Evolutionary conservation across 2,888 invertebrate species (phyloP).

Genomic region (Eupithecia inturbata): DNA sequence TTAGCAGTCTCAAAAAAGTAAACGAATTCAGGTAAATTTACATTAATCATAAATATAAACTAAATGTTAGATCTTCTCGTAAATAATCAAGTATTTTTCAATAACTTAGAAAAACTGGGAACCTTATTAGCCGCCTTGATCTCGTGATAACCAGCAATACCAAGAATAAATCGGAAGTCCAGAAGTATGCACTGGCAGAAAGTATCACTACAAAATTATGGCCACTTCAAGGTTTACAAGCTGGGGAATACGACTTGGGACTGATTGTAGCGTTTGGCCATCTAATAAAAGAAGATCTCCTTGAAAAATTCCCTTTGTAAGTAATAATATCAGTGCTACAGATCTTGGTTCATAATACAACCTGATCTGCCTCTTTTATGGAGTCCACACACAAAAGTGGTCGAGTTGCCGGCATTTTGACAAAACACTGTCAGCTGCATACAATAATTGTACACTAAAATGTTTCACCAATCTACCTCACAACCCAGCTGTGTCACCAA

Average conservation of each 20-base stretch:
- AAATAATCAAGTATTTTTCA: slow-evolving; percentile 4
- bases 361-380: background rate
- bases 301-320: slow-evolving; percentile 92
- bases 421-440: background rate
- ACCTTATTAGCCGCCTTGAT: slow-evolving; percentile 83
- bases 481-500: background rate
- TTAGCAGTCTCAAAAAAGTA: slow-evolving; percentile 88
- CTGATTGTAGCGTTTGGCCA: slow-evolving; percentile 97
- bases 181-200: slow-evolving; percentile 86
- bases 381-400: background rate
- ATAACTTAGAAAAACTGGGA: slow-evolving; percentile 79
- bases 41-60: background rate
- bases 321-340: slow-evolving; percentile 55
- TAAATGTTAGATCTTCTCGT: background rate
- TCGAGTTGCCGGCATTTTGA: background rate
- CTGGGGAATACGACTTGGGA: slow-evolving; percentile 90
- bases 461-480: background rate
- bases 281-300: slow-evolving; percentile 90
- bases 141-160: slow-evolving; percentile 88
- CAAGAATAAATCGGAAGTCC: slow-evolving; percentile 85
- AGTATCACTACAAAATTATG: slow-evolving; percentile 86
- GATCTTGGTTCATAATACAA: background rate
- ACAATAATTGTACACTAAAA: background rate
- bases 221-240: slow-evolving; percentile 80
- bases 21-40: slow-evolving; percentile 85